Conservation (phyloP, 2,113 vertebrate species). For the Prinia subflava region DNA sequence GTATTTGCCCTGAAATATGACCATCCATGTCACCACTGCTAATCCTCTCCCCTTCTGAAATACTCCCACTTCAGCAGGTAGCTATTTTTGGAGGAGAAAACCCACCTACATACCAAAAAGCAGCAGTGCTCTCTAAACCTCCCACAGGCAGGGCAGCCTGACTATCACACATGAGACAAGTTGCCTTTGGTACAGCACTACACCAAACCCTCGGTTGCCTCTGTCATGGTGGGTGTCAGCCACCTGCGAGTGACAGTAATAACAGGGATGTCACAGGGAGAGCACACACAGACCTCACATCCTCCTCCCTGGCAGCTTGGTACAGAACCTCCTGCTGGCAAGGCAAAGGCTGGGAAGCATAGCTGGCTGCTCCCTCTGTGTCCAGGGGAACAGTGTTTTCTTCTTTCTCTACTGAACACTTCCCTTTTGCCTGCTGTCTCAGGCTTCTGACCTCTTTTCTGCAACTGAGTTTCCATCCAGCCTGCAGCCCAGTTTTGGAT, state of each 20-base stretch:
- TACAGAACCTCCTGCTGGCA: neutral
- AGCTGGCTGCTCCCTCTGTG: neutral
- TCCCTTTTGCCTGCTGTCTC: neutral
- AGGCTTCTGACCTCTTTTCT: neutral
- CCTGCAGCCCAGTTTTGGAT: neutral
- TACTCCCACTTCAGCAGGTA: neutral
- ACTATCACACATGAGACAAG: neutral
- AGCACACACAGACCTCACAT: neutral
- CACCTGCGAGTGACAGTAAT: slow-evolving; percentile 35
- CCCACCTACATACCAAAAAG: neutral
- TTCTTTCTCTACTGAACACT: neutral
- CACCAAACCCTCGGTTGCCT: neutral
- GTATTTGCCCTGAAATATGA: slow-evolving; percentile 58
- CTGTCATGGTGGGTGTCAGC: neutral
- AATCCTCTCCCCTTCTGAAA: slow-evolving; percentile 39
- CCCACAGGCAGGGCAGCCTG: slow-evolving; percentile 2
- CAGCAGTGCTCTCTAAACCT: neutral
- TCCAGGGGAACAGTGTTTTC: neutral
- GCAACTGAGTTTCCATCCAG: neutral
- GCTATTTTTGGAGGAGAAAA: slow-evolving; percentile 32
- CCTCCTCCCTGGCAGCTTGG: neutral
- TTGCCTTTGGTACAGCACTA: neutral
- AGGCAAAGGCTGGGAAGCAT: neutral
- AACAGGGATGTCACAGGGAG: slow-evolving; percentile 19
- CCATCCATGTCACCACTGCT: slow-evolving; percentile 5